Conservation (phyloP, 2,888 invertebrate species). For the Cryptops parisi region DNA sequence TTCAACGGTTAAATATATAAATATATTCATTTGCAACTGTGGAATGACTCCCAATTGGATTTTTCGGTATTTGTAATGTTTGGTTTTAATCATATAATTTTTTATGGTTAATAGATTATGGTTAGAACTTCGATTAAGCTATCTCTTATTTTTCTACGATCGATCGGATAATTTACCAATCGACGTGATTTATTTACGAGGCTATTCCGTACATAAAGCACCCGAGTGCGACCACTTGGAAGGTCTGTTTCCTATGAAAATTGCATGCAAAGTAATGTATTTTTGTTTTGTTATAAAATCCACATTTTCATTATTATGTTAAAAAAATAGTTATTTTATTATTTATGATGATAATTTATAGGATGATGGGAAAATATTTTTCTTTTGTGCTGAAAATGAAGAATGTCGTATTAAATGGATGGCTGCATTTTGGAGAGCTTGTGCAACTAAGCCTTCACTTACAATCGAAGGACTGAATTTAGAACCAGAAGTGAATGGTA, state of each 20-base stretch:
- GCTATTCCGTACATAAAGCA: conserved; percentile 1
- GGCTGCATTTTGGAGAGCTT: background rate
- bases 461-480: background rate
- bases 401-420: conserved; percentile 6
- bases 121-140: conserved; percentile 7
- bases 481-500: too few relatives aligned
- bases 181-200: background rate
- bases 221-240: conserved; percentile 9
- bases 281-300: background rate
- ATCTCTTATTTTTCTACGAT: conserved; percentile 2
- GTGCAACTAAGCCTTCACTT: background rate
- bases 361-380: background rate
- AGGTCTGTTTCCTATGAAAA: conserved; percentile 4
- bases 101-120: conserved; percentile 1
- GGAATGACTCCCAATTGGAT: too few relatives aligned
- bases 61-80: too few relatives aligned
- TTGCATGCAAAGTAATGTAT: background rate
- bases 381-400: conserved; percentile 2
- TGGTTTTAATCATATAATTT: too few relatives aligned
- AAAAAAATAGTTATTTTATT: too few relatives aligned
- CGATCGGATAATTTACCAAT: conserved; percentile 1
- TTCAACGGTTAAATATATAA: too few relatives aligned
- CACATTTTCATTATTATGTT: too few relatives aligned
- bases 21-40: too few relatives aligned
- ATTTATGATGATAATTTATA: background rate